Evolutionary conservation across 2,888 invertebrate species (phyloP), one percentile per base, ranked within the genome.

Genomic region (Seira ritae): DNA sequence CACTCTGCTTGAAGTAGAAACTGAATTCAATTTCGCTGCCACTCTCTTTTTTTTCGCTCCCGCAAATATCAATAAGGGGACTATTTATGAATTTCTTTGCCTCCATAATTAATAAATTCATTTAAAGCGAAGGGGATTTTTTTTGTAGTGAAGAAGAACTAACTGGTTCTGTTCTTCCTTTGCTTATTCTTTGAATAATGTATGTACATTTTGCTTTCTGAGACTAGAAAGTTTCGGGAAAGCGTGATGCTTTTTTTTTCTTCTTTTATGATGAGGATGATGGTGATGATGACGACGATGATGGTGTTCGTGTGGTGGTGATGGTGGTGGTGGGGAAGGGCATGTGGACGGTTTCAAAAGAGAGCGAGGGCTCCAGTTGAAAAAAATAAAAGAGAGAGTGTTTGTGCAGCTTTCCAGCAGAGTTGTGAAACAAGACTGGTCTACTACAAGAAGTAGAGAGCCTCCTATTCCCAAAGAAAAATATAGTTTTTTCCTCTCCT

Each of bases 301-400:
- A 80, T 74, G 80, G 68, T 62, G 62, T 19, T 62, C 31, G 31
- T 8, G 62, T 60, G 67, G 67, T 68, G 79, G 67, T 65, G 71
- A 66, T 72, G 31, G 8, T 42, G 20, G 69, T 69, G 66, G 68
- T 84, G 80, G 84, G 84, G 84, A 84, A 84, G 84, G 84, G 84
- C 84, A 84, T 84, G 84, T 84, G 84, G 84, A 84, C 84, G 84
- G 84, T 84, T 84, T 80, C 80, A 84, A 80, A 62, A 80, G 84
- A 84, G 84, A 84, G 84, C 84, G 79, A 84, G 74, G 84, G 84
- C 84, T 84, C 84, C 80, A 84, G 84, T 84, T 72, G 80, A 79
- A 80, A 80, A 77, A 78, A 78, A 62, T 68, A 72, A 73, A 50
- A 80, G 80, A 65, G 62, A 62, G 62, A 67, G 65, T 62, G 68